phyloP scores from a whole-genome alignment of 2,888 invertebrate species.

The Sinodicranocentrus sp. region DNA sequence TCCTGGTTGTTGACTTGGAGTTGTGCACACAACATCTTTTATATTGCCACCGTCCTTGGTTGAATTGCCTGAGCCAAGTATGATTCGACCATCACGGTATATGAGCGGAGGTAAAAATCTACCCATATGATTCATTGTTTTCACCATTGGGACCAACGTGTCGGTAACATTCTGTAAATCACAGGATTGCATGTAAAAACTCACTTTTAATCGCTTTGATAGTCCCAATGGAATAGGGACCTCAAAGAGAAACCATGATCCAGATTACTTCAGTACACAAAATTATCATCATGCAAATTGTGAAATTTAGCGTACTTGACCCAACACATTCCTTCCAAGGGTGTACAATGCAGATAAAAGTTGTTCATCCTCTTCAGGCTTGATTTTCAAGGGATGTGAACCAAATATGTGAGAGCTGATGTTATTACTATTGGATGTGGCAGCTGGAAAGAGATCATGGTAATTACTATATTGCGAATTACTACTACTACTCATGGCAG shows the following conservation, averaged over 20 bases:
- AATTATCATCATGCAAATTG: slow-evolving; percentile 21
- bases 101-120: slow-evolving; percentile 77
- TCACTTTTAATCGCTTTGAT: slow-evolving; percentile 49
- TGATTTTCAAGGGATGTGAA: slow-evolving; percentile 59
- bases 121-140: slow-evolving; percentile 76
- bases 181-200: slow-evolving; percentile 64
- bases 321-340: slow-evolving; percentile 88
- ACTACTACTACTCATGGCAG: slow-evolving; percentile 1
- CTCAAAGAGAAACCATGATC: slow-evolving; percentile 43
- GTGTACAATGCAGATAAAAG: slow-evolving; percentile 88
- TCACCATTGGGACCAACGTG: slow-evolving; percentile 87
- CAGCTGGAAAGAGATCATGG: slow-evolving; percentile 53
- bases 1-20: slow-evolving; percentile 87
- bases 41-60: slow-evolving; percentile 76
- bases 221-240: background rate
- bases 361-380: slow-evolving; percentile 79
- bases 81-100: slow-evolving; percentile 76
- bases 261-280: slow-evolving; percentile 32
- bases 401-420: slow-evolving; percentile 29
- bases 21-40: slow-evolving; percentile 75
- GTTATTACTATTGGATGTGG: slow-evolving; percentile 28
- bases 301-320: slow-evolving; percentile 77
- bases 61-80: slow-evolving; percentile 75
- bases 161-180: slow-evolving; percentile 85
- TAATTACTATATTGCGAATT: slow-evolving; percentile 19